Evolutionary conservation across 1,140 invertebrate genomes (phyloP).

Genomic region (Drosophila pachea): DNA sequence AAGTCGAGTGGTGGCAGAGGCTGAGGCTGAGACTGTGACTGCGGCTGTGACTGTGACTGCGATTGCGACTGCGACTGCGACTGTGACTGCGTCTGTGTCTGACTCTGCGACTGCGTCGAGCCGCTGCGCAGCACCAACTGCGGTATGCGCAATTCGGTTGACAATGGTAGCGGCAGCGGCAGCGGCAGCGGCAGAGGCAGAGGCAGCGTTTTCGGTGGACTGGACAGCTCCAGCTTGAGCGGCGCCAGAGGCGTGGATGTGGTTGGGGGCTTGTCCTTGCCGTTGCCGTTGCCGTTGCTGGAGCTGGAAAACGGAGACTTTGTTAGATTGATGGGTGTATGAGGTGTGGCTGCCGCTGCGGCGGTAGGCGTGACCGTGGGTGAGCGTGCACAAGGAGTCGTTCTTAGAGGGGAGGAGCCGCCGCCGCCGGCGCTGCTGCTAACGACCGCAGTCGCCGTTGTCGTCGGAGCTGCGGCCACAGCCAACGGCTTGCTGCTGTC

Average conservation of each 20-base stretch:
- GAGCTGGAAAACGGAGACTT: conserved; percentile 67
- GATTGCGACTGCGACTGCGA: too few species aligned
- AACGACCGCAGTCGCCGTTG: neutral
- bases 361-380: conserved; percentile 40
- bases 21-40: too few species aligned
- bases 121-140: conserved; percentile 41
- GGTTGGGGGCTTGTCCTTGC: conserved; percentile 47
- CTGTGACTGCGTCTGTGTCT: too few species aligned
- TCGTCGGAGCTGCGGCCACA: neutral
- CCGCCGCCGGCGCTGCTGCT: conserved; percentile 1
- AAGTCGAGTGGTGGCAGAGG: conserved; percentile 70
- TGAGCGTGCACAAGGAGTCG: conserved; percentile 45
- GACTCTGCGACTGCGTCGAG: conserved; percentile 49
- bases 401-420: conserved; percentile 41
- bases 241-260: conserved; percentile 55
- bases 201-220: conserved; percentile 53
- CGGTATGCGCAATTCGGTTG: conserved; percentile 58
- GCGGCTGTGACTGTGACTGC: too few species aligned
- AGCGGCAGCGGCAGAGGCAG: neutral
- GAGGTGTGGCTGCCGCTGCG: conserved; percentile 11
- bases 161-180: neutral
- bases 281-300: conserved; percentile 52
- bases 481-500: conserved; percentile 4
- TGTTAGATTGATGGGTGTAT: conserved; percentile 69
- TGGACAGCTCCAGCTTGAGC: conserved; percentile 61